A percentile compares a stretch with the other conserved stretches of the same genome.
phyloP scores from a whole-genome alignment of 37 sponge, comb jelly and placozoan genomes.

The Ephydatia muelleri region DNA sequence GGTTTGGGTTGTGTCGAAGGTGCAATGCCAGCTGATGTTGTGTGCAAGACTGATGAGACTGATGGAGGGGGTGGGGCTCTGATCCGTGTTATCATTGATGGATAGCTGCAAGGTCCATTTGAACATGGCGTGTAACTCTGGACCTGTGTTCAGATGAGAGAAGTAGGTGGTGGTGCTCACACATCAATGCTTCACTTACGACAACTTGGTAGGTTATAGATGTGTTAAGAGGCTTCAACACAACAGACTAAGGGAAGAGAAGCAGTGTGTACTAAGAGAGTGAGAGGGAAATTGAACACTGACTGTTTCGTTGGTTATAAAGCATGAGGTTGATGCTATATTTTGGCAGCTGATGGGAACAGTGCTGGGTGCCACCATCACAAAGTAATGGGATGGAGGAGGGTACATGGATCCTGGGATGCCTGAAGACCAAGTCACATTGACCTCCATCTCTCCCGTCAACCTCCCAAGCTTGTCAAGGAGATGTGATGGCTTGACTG shows the following conservation, averaged over 20 bases:
- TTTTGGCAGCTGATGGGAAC: neutral
- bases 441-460: neutral
- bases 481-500: neutral
- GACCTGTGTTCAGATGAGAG: neutral
- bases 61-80: neutral
- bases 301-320: neutral
- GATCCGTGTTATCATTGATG: neutral
- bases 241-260: neutral
- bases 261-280: neutral
- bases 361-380: neutral
- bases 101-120: neutral
- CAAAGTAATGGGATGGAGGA: neutral
- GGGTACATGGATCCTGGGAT: neutral
- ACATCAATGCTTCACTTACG: neutral
- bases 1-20: neutral
- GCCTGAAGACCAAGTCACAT: neutral
- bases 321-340: neutral
- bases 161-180: too few relatives aligned
- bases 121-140: neutral
- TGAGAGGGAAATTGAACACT: neutral
- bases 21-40: neutral
- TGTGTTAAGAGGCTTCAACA: neutral
- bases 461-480: neutral
- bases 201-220: neutral
- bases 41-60: neutral